These are phyloP conservation scores for Meandrina meandrites DNA, from an alignment of 92 coral and sea anemone species.

Conservation along the genomic window DNA sequence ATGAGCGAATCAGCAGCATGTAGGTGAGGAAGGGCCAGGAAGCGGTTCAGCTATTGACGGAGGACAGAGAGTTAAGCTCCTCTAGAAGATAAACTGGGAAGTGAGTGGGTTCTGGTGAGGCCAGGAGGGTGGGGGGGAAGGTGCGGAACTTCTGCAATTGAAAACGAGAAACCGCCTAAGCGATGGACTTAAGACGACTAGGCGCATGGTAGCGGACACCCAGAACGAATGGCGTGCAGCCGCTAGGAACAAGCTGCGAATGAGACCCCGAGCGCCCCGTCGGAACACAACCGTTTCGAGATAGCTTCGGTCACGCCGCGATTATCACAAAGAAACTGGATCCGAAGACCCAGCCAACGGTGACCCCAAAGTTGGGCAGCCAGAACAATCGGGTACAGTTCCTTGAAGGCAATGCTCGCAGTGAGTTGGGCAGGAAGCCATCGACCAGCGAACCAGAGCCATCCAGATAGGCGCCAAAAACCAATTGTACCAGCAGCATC, in stretches of 20 bases:
- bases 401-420: background rate
- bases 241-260: background rate
- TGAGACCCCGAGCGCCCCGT: no score
- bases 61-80: no score
- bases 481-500: no score
- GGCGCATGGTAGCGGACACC: background rate
- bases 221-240: background rate
- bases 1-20: no score
- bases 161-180: background rate
- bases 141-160: background rate
- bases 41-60: no score
- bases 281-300: no score
- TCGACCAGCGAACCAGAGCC: background rate
- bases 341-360: background rate
- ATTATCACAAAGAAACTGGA: no score
- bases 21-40: no score
- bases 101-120: background rate
- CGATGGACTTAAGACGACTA: background rate
- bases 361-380: background rate
- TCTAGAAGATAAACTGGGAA: background rate
- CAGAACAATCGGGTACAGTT: background rate
- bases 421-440: background rate
- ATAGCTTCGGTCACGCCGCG: background rate
- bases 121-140: background rate
- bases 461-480: background rate